Base-by-base conservation (phyloP, 2,888 invertebrate genomes). In the Cerastis rubricosa region DNA sequence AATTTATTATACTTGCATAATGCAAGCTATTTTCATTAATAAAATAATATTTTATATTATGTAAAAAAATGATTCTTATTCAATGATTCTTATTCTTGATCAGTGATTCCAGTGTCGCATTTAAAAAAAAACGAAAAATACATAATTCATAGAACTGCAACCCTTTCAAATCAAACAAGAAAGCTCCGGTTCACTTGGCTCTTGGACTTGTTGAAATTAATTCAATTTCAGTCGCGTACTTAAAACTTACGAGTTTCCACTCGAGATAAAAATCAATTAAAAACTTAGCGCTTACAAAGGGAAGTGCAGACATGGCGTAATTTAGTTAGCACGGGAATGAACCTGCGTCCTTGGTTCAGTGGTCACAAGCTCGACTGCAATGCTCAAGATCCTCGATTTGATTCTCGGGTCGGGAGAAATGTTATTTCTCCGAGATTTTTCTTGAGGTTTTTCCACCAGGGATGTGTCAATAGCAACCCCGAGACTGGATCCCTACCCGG, bases 181-280 rank as follows among this genome's bases (percentile, higher is more conserved):
- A 72, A 77, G 66, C 67, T 69, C 70, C 25, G 25, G 57, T 69
- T 5, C 61, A 49, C 70, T 78, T 66, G 69, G 75, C 68, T 71
- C 76, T 81, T 43, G 40, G 78, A 72, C 67, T 80, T 72, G 68
- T 71, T 81, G 54, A 76, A 74, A 75, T 82, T 79, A 87, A 86
- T 79, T 83, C 69, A 85, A 86, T 83, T 86, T 79, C 61, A 69
- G 63, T 74, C 54, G 45, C 64, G 74, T 72, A 81, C 77, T 87
- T 80, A 63, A 80, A 81, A 82, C 78, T 87, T 80, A 66, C 68
- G 59, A 83, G 73, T 79, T 77, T 67, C 65, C 71, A 66, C 69
- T 81, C 61, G 49, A 72, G 79, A 83, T 78, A 83, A 85, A 83
- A 86, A 87, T 87, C 86, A 87, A 85, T 86, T 86, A 81, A 79